Conservation (phyloP, 2,888 invertebrate genomes). For the Blastobasis lacticolella region DNA sequence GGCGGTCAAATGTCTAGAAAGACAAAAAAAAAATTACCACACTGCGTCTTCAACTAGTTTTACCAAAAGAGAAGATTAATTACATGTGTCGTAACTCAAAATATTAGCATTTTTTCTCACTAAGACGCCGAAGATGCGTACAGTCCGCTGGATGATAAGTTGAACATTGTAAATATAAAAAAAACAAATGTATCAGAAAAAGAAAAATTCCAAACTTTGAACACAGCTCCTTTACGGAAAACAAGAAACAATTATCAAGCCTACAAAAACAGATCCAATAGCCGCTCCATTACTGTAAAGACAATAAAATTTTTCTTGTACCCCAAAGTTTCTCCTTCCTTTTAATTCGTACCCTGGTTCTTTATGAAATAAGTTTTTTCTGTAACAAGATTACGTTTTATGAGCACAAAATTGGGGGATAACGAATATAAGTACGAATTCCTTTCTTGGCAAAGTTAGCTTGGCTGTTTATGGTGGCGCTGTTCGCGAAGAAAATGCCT, state of each 20-base stretch:
- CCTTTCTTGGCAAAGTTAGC: no score
- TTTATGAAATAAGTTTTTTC: conserved; percentile 68
- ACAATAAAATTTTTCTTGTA: conserved; percentile 38
- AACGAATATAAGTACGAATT: conserved; percentile 18
- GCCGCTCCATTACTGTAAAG: conserved; percentile 45
- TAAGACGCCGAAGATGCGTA: no score
- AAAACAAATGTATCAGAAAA: conserved; percentile 1
- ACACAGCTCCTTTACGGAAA: conserved; percentile 10
- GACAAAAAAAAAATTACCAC: no score
- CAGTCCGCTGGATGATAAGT: no score
- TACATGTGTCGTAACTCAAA: no score
- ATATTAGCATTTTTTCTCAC: no score
- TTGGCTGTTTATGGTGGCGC: no score
- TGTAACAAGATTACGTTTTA: conserved; percentile 68
- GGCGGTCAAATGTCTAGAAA: no score
- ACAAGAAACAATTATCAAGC: conserved; percentile 39
- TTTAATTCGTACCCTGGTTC: conserved; percentile 52
- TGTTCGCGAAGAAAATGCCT: no score
- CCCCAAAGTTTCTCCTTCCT: conserved; percentile 28
- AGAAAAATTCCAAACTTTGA: conserved; percentile 10
- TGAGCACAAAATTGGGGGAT: conserved; percentile 61
- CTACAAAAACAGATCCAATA: conserved; percentile 46
- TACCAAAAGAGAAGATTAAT: no score
- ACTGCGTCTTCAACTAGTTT: no score
- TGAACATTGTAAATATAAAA: no score